Percentiles rank a stretch among this genome's conserved stretches.
These are phyloP conservation scores for Drosophila novamexicana DNA, from an alignment of 1,140 invertebrate genomes.

Conservation along the genomic window DNA sequence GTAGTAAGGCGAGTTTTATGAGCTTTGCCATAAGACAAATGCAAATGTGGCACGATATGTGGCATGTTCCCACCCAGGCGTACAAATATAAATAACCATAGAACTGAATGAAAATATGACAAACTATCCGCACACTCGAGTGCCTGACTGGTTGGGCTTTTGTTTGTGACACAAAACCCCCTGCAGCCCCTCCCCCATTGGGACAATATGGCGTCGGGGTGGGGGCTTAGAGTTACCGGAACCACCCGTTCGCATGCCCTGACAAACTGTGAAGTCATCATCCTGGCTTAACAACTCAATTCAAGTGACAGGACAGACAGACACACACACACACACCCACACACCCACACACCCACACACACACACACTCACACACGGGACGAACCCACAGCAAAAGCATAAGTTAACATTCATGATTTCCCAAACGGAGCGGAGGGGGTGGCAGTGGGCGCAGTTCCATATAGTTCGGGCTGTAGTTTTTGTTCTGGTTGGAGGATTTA, in stretches of 20 bases:
- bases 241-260: slow-evolving; percentile 67
- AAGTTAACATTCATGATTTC: slow-evolving; percentile 77
- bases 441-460: slow-evolving; percentile 15
- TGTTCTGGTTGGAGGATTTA: slow-evolving; percentile 69
- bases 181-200: slow-evolving; percentile 1
- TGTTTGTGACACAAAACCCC: slow-evolving; percentile 24
- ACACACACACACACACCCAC: slow-evolving; percentile 15
- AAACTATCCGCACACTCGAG: slow-evolving; percentile 60
- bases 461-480: slow-evolving; percentile 49
- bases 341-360: slow-evolving; percentile 1
- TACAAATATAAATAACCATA: background rate
- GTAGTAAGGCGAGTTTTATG: slow-evolving; percentile 51
- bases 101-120: slow-evolving; percentile 44
- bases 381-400: slow-evolving; percentile 53
- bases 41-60: slow-evolving; percentile 74
- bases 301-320: slow-evolving; percentile 59
- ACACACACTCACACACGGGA: slow-evolving; percentile 3
- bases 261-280: slow-evolving; percentile 83
- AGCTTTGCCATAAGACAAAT: slow-evolving; percentile 61
- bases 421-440: slow-evolving; percentile 15
- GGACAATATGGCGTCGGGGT: slow-evolving; percentile 1
- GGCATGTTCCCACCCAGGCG: slow-evolving; percentile 1
- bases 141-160: slow-evolving; percentile 12
- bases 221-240: slow-evolving; percentile 20
- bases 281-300: slow-evolving; percentile 81